Percentiles rank a stretch among this genome's conserved stretches.
These are phyloP conservation scores for Osmerus eperlanus DNA, from an alignment of 2,113 vertebrate species.

Conservation along the genomic window DNA sequence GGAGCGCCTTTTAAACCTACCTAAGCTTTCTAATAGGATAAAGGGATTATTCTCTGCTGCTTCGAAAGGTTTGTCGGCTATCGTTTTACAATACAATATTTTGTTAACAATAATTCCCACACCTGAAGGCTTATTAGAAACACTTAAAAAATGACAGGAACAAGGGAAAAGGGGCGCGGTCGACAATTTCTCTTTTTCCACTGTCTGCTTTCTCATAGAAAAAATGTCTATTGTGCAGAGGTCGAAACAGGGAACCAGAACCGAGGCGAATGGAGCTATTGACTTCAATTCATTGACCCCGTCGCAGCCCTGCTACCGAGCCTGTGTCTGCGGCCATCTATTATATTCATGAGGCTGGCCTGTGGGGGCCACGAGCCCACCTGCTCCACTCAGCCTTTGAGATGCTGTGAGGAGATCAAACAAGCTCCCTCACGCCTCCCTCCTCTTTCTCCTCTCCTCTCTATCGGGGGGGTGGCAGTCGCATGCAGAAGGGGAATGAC, in stretches of 20 bases:
- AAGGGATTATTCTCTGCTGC: conserved; percentile 22
- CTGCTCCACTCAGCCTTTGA: conserved; percentile 57
- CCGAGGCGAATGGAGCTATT: conserved; percentile 59
- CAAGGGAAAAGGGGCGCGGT: neutral
- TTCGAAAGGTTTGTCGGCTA: conserved; percentile 28
- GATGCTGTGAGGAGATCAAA: conserved; percentile 63
- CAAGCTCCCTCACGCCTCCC: conserved; percentile 35
- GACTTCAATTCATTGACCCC: conserved; percentile 57
- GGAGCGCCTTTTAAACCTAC: conserved; percentile 38
- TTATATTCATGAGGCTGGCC: conserved; percentile 63
- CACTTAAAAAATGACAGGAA: conserved; percentile 9
- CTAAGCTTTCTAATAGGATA: conserved; percentile 37
- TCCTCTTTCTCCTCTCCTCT: conserved; percentile 46
- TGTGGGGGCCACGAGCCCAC: conserved; percentile 44
- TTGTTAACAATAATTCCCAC: neutral
- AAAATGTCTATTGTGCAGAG: neutral
- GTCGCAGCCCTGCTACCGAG: conserved; percentile 42
- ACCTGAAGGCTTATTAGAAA: conserved; percentile 12
- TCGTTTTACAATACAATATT: neutral
- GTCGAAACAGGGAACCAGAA: conserved; percentile 43
- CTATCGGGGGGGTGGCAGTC: conserved; percentile 22
- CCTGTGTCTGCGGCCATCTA: conserved; percentile 49
- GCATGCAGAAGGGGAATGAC: conserved; percentile 57
- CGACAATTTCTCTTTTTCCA: neutral
- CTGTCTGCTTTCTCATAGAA: neutral